Conservation (phyloP, 2,888 invertebrate species). For the Neoaliturus tenellus region DNA sequence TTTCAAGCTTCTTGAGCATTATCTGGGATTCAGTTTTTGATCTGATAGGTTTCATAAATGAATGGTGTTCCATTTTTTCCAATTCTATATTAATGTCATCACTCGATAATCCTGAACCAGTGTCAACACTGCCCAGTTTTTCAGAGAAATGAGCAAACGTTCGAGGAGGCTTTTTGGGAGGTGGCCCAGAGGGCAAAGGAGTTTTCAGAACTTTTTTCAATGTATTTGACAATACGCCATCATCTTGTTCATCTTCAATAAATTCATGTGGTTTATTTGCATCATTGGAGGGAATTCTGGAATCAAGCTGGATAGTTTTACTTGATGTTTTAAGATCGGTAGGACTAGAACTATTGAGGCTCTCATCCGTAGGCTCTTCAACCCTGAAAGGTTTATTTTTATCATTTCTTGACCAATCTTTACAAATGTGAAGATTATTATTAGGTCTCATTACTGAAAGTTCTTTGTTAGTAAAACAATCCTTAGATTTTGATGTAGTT, state of each 20-base stretch:
- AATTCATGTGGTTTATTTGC: not conserved
- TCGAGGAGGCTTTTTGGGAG: conserved; percentile 86
- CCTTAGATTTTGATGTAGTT: not conserved
- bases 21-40: conserved; percentile 74
- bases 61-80: not conserved
- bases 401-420: not conserved
- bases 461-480: not conserved
- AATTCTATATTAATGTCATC: conserved; percentile 18
- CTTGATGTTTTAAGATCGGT: not conserved
- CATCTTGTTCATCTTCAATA: not conserved
- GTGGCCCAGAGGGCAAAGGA: conserved; percentile 82
- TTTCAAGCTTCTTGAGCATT: conserved; percentile 74
- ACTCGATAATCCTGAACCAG: not conserved
- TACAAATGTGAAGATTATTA: not conserved
- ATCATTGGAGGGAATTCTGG: not conserved
- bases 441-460: not conserved
- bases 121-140: not conserved
- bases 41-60: conserved; percentile 60
- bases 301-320: not conserved
- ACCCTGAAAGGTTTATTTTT: not conserved
- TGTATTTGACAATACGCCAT: conserved; percentile 73
- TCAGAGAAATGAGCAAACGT: conserved; percentile 74
- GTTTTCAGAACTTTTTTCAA: conserved; percentile 80
- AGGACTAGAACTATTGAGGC: not conserved
- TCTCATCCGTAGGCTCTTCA: not conserved